Evolutionary conservation across 2,113 vertebrate species (phyloP).

Genomic region (Todiramphus saurophagus): DNA sequence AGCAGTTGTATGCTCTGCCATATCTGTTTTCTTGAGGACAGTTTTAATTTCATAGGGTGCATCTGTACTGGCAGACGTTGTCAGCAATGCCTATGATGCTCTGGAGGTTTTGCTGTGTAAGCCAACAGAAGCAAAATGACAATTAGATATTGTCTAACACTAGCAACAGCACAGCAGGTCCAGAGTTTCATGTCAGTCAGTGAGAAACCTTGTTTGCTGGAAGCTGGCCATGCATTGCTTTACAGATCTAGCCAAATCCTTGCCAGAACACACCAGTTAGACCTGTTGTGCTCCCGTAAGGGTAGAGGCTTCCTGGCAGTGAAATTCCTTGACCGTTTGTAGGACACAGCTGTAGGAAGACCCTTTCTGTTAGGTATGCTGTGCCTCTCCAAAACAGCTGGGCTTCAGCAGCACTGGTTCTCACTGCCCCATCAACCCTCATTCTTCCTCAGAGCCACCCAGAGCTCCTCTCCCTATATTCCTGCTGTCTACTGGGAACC

Average conservation of each 20-base stretch:
- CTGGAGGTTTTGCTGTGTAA: conserved; percentile 1
- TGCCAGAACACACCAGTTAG: conserved; percentile 26
- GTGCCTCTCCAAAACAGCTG: neutral
- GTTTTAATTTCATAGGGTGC: conserved; percentile 10
- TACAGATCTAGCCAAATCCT: conserved; percentile 28
- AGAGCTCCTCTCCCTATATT: neutral
- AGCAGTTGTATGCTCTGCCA: neutral
- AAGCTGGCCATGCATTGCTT: conserved; percentile 15
- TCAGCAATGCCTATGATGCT: neutral
- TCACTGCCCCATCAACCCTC: neutral
- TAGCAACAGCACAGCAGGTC: conserved; percentile 36
- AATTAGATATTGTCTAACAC: conserved; percentile 45
- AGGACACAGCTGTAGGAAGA: neutral
- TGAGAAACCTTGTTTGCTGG: conserved; percentile 49
- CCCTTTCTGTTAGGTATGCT: neutral
- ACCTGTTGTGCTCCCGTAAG: conserved; percentile 9
- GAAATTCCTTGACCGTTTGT: neutral
- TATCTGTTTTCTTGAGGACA: neutral
- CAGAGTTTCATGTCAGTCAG: conserved; percentile 43
- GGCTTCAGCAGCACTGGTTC: neutral
- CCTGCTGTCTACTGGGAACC: neutral
- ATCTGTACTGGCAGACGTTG: neutral
- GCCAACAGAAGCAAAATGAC: conserved; percentile 44
- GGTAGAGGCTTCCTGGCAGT: neutral
- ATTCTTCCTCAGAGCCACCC: neutral